Evolutionary conservation across 92 coral and sea anemone species (phyloP).

Genomic region (Pocillopora grandis): DNA sequence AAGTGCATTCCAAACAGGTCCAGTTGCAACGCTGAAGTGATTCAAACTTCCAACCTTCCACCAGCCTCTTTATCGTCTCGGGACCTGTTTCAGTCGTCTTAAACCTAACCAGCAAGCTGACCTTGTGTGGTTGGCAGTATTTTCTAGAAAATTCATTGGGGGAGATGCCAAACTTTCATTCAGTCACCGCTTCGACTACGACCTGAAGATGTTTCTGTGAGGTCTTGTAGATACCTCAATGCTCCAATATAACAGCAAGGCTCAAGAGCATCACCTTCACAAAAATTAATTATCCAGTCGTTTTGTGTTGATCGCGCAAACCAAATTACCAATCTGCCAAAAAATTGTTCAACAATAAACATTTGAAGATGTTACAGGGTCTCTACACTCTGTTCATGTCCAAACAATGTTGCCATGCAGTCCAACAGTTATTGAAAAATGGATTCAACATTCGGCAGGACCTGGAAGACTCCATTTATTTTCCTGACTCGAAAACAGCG

Average conservation of each 20-base stretch:
- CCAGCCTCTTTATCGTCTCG: too few relatives aligned
- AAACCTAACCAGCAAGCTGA: too few relatives aligned
- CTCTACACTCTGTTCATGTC: slow-evolving; percentile 65
- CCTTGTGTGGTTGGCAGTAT: too few relatives aligned
- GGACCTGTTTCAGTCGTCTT: too few relatives aligned
- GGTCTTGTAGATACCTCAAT: background rate
- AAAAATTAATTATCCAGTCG: slow-evolving; percentile 72
- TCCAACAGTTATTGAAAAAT: slow-evolving; percentile 68
- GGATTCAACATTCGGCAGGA: slow-evolving; percentile 89
- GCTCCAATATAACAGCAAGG: slow-evolving; percentile 73
- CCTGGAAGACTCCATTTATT: slow-evolving; percentile 67
- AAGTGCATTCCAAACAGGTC: too few relatives aligned
- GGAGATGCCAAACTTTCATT: too few relatives aligned
- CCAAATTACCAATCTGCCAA: slow-evolving; percentile 58
- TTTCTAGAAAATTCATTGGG: too few relatives aligned
- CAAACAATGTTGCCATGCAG: slow-evolving; percentile 54
- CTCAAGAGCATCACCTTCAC: slow-evolving; percentile 77
- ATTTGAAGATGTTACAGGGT: slow-evolving; percentile 65
- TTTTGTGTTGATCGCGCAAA: slow-evolving; percentile 72
- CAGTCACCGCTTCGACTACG: too few relatives aligned
- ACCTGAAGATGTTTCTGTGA: too few relatives aligned
- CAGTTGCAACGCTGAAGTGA: too few relatives aligned
- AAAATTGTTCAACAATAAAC: slow-evolving; percentile 82
- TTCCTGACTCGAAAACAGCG: slow-evolving; percentile 67
- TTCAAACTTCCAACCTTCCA: too few relatives aligned